A percentile compares a stretch with the other conserved stretches of the same genome.
These are phyloP conservation scores for Notospermus geniculatus DNA, from an alignment of 1,140 invertebrate genomes.

Conservation along the genomic window DNA sequence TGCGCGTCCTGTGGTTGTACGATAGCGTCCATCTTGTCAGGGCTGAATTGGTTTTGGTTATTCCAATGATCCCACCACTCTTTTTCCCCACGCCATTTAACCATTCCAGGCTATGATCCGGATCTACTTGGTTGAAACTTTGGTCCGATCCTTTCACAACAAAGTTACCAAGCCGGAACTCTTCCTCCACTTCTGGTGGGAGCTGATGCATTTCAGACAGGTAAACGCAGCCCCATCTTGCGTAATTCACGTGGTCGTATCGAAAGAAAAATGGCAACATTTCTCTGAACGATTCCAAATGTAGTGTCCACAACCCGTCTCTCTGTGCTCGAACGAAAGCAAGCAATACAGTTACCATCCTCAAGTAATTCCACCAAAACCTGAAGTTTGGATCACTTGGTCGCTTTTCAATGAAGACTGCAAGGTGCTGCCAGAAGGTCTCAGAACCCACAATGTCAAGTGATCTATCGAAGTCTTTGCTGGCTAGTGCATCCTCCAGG, in stretches of 20 bases:
- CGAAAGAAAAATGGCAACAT: conserved; percentile 9
- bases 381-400: too few relatives aligned
- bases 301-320: conserved; percentile 1
- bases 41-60: conserved; percentile 9
- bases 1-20: background rate
- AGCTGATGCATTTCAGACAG: conserved; percentile 10
- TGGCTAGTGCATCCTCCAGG: background rate
- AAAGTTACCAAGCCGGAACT: conserved; percentile 10
- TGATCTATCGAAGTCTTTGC: background rate
- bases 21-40: conserved; percentile 8
- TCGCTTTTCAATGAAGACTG: background rate
- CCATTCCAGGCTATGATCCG: conserved; percentile 7
- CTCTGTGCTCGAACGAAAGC: background rate
- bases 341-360: conserved; percentile 5
- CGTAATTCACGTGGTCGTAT: conserved; percentile 13
- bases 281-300: conserved; percentile 1
- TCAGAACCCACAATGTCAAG: conserved; percentile 4
- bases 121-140: conserved; percentile 10
- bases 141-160: conserved; percentile 9
- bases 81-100: conserved; percentile 3
- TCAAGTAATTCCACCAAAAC: background rate
- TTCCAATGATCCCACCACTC: conserved; percentile 7
- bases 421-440: background rate
- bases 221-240: conserved; percentile 11
- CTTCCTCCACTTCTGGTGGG: background rate